Base-by-base conservation (phyloP, 2,888 invertebrate genomes). In the Microplitis manilae region DNA sequence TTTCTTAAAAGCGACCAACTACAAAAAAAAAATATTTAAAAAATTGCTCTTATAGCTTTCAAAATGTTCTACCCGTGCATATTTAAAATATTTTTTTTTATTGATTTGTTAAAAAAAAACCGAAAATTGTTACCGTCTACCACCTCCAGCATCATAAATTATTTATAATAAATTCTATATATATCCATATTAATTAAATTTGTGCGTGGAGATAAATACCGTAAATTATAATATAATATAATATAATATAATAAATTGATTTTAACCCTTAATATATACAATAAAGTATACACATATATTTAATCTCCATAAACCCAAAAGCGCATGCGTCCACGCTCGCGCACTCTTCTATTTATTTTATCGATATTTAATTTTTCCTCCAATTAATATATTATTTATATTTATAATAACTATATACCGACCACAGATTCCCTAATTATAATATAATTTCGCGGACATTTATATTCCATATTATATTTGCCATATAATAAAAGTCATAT, bases 201-300 rank as follows among this genome's bases (percentile, higher is more conserved):
- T 62, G n/a, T 17, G 62, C 17, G 65, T 65, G 30, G 6, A 20
- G 15, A 13, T 68, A 41, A 41, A 68, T 20, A 41, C 68, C 15
- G 5, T 68, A 68, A 68, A 39, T 70, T 20, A 70, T 70, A 59
- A 70, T 50, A 68, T 68, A 13, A 41, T 39, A 15, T 41, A 68
- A 68, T 41, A 41, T n/a, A 17, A 68, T 70, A 61, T 62, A 72
- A 61, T 15, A 62, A 72, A 72, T 72, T 72, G 71, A 72, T 72
- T 72, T 72, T 62, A 60, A n/a, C 70, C 50, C 50, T 50, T 50
- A 50, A 50, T 50, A 13, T 50, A 50, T 50, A 50, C 50, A 50
- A 50, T 13, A 5, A 50, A 50, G 13, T 50, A 50, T 50, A 50
- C 13, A 50, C 13, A 50, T 50, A 50, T 1, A 50, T 50, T 13